phyloP scores from a whole-genome alignment of 1,140 invertebrate genomes.

The Pseudomyrmex sp. region DNA sequence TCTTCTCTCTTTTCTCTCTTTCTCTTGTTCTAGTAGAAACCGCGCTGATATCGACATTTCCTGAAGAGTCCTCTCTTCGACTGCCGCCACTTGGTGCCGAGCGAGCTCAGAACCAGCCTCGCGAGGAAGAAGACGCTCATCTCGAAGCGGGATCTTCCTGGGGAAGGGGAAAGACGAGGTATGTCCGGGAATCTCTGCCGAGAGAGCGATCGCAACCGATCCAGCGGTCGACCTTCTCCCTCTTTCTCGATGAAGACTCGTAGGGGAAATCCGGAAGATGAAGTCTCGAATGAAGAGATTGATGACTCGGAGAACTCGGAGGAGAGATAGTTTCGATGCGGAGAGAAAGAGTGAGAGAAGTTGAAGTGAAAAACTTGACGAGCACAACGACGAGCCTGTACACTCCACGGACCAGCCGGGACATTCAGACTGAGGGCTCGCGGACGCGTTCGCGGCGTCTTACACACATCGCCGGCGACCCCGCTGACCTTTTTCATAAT shows the following conservation, averaged over 20 bases:
- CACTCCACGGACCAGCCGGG: conserved; percentile 69
- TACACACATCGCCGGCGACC: conserved; percentile 26
- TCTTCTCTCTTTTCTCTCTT: too few species aligned
- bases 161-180: background rate
- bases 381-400: conserved; percentile 13
- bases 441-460: too few species aligned
- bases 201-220: conserved; percentile 30
- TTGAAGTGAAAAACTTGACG: background rate
- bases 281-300: background rate
- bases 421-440: conserved; percentile 60
- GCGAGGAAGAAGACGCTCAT: conserved; percentile 80
- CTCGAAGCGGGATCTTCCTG: conserved; percentile 11
- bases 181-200: background rate
- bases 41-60: conserved; percentile 77
- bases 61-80: conserved; percentile 73
- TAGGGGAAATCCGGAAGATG: background rate
- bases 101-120: conserved; percentile 68
- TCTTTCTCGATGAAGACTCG: background rate
- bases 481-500: conserved; percentile 73
- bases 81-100: conserved; percentile 72
- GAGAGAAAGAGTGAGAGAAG: background rate
- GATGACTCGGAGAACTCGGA: too few species aligned
- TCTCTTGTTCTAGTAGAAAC: conserved; percentile 71
- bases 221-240: conserved; percentile 16
- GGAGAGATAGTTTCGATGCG: background rate